These are phyloP conservation scores for Poeciliopsis infans DNA, from an alignment of 2,797 vertebrate genomes.

Conservation along the genomic window DNA sequence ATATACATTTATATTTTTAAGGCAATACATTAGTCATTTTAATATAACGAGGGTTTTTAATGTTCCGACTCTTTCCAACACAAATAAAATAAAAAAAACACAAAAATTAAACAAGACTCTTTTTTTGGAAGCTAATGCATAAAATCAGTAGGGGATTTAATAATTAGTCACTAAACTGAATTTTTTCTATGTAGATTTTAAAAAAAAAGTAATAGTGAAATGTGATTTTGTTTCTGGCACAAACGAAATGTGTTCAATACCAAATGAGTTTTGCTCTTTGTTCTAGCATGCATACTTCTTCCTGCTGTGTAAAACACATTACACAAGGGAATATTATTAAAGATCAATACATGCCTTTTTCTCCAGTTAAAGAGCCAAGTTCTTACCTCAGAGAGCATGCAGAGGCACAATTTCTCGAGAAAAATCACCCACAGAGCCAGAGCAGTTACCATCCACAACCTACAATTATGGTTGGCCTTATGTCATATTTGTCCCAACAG, in stretches of 20 bases:
- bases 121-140: background rate
- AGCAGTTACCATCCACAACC: slow-evolving; percentile 66
- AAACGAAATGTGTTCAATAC: slow-evolving; percentile 9
- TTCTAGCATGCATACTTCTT: slow-evolving; percentile 1
- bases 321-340: slow-evolving; percentile 4
- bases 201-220: background rate
- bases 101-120: background rate
- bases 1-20: background rate
- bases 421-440: slow-evolving; percentile 49
- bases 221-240: background rate
- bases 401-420: slow-evolving; percentile 57
- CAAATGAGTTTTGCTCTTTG: background rate
- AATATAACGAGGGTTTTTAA: background rate
- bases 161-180: background rate
- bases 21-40: background rate
- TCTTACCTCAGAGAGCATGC: slow-evolving; percentile 53
- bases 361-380: slow-evolving; percentile 38
- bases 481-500: slow-evolving; percentile 63
- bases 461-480: slow-evolving; percentile 68
- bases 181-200: background rate
- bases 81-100: background rate
- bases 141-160: background rate
- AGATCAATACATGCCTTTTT: slow-evolving; percentile 41
- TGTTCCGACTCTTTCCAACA: background rate
- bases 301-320: slow-evolving; percentile 6